A percentile compares a stretch with the other conserved stretches of the same genome.
phyloP scores from a whole-genome alignment of 2,888 invertebrate genomes.

The Pammene fasciana region DNA sequence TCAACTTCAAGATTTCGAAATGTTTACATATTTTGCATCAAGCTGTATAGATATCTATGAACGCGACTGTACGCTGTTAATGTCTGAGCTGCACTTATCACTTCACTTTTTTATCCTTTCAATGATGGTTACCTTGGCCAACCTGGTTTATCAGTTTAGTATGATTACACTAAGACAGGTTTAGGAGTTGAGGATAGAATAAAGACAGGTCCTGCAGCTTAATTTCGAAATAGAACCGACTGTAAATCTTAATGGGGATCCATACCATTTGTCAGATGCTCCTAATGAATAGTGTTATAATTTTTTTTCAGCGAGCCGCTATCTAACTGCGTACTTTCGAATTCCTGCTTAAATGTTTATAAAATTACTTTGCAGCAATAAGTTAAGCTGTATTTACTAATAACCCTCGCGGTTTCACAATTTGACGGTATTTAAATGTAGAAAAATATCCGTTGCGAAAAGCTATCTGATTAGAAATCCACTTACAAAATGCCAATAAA shows the following conservation, averaged over 20 bases:
- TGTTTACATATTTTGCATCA: no score
- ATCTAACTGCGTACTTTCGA: no score
- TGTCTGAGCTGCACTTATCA: not conserved
- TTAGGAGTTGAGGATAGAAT: not conserved
- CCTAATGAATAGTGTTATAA: no score
- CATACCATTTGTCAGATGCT: no score
- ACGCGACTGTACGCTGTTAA: no score
- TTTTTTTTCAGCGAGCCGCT: no score
- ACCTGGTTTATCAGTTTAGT: not conserved
- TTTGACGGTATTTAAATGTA: constrained; percentile 11
- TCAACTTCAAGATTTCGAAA: no score
- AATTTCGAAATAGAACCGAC: no score
- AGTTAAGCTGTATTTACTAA: not conserved
- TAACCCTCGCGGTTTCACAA: constrained; percentile 3
- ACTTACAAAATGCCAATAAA: constrained; percentile 38
- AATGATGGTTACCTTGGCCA: not conserved
- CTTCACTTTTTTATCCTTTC: not conserved
- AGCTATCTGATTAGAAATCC: constrained; percentile 36
- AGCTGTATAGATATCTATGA: no score
- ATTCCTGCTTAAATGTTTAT: no score
- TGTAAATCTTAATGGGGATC: no score
- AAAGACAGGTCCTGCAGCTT: not conserved
- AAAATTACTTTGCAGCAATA: not conserved
- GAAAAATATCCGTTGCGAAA: constrained; percentile 26
- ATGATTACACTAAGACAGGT: not conserved